Evolutionary conservation across 2,888 invertebrate genomes (phyloP).

Genomic region (Brenthis ino): DNA sequence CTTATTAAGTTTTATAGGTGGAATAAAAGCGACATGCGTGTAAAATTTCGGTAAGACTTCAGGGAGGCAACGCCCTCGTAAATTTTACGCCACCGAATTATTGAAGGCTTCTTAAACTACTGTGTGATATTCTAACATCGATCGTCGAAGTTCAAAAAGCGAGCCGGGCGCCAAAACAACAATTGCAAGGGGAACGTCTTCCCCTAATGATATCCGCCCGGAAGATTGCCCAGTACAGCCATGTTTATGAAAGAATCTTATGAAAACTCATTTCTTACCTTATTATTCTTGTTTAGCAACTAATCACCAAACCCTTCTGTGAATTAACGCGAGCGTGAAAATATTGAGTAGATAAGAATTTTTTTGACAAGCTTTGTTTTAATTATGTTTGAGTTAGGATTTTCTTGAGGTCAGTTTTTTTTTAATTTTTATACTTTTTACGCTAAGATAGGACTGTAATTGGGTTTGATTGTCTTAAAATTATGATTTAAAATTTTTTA

Average conservation of each 20-base stretch:
- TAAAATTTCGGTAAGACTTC: constrained; percentile 27
- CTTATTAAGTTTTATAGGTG: constrained; percentile 41
- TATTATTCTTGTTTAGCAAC: constrained; percentile 32
- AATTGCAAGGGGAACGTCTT: constrained; percentile 63
- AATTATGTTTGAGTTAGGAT: constrained; percentile 7
- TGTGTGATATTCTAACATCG: constrained; percentile 32
- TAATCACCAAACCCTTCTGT: constrained; percentile 33
- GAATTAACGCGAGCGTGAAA: constrained; percentile 28
- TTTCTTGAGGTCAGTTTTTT: neutral
- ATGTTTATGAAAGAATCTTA: constrained; percentile 36
- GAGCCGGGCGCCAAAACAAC: constrained; percentile 62
- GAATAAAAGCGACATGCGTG: constrained; percentile 40
- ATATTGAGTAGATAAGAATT: constrained; percentile 32
- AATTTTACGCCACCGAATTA: constrained; percentile 29
- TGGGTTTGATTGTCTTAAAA: too few relatives aligned
- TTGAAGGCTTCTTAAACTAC: constrained; percentile 28
- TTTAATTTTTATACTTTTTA: neutral
- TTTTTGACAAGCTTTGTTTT: constrained; percentile 27
- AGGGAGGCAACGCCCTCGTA: constrained; percentile 37
- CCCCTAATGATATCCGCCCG: constrained; percentile 60
- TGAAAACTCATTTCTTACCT: constrained; percentile 15
- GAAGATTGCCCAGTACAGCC: constrained; percentile 60
- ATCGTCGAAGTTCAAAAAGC: constrained; percentile 49
- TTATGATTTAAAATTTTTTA: too few relatives aligned
- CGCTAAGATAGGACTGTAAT: neutral